phyloP scores from a whole-genome alignment of 2,888 invertebrate species.

The Pristionchus japonicus region DNA sequence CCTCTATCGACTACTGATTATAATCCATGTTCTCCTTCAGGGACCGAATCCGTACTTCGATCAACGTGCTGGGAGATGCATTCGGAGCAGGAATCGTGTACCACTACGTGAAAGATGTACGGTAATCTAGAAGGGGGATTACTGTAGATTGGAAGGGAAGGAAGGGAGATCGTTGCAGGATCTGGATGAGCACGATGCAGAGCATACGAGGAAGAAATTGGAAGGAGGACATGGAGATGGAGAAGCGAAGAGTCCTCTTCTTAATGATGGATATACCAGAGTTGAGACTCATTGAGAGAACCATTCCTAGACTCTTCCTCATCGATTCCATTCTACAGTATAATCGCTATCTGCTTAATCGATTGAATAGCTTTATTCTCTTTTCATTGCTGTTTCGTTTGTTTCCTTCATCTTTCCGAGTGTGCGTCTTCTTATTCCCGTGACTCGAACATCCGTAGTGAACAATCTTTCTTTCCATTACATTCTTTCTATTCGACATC shows the following conservation, averaged over 20 bases:
- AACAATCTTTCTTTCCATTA: conserved; percentile 8
- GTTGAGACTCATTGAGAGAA: neutral
- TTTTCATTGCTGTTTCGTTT: neutral
- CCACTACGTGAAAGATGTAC: conserved; percentile 77
- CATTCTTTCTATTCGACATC: conserved; percentile 33
- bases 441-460: conserved; percentile 24
- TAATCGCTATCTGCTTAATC: neutral
- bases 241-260: conserved; percentile 19
- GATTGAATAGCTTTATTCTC: conserved; percentile 30
- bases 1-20: neutral
- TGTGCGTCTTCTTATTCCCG: conserved; percentile 6
- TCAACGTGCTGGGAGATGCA: conserved; percentile 80
- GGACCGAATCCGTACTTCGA: conserved; percentile 79
- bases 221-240: conserved; percentile 10
- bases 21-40: conserved; percentile 68
- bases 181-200: conserved; percentile 40
- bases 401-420: neutral
- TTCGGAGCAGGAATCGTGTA: conserved; percentile 80
- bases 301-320: neutral
- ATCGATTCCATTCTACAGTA: neutral
- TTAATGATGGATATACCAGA: conserved; percentile 39
- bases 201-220: conserved; percentile 29
- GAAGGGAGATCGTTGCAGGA: neutral
- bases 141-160: neutral
- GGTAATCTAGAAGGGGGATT: neutral